These are phyloP conservation scores for Edolisoma coerulescens DNA, from an alignment of 2,113 vertebrate species.

Conservation along the genomic window DNA sequence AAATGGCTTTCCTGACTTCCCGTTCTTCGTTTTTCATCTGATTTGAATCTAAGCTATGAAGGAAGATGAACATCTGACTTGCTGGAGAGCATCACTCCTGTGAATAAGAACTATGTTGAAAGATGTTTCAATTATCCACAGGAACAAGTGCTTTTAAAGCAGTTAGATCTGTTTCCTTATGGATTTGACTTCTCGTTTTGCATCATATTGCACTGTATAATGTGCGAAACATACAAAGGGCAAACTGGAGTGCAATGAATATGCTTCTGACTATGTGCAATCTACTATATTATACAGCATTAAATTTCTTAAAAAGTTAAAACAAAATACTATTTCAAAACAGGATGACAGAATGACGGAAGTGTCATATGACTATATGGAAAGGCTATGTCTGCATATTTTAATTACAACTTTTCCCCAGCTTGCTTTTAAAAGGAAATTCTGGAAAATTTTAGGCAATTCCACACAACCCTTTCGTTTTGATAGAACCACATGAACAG, in stretches of 20 bases:
- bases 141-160: neutral
- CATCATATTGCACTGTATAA: neutral
- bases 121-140: neutral
- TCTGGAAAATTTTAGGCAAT: neutral
- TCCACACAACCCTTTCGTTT: neutral
- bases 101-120: neutral
- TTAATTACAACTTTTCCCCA: neutral
- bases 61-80: neutral
- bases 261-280: neutral
- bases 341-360: neutral
- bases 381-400: neutral
- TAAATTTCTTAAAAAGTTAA: neutral
- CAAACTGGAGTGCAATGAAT: neutral
- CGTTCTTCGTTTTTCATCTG: neutral
- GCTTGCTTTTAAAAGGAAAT: neutral
- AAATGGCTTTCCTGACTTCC: neutral
- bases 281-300: neutral
- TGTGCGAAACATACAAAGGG: neutral
- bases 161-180: neutral
- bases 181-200: neutral
- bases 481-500: neutral
- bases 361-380: neutral
- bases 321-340: neutral
- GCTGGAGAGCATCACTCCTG: neutral
- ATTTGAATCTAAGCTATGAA: neutral